Base-by-base conservation (phyloP, 2,797 vertebrate genomes). In the Acanthis flammea region DNA sequence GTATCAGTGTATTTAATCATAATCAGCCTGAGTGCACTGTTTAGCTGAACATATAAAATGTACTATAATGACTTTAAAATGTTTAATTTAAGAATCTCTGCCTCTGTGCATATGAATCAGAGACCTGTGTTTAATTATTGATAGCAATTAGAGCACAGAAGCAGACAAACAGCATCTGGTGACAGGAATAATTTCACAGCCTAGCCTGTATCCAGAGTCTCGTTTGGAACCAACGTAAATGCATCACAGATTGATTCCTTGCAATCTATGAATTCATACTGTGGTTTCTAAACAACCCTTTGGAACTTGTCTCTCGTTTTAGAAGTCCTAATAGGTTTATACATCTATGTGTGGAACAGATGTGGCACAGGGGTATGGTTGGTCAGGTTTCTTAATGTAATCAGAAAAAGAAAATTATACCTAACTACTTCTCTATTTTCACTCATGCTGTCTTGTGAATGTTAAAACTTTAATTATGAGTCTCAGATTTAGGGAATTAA, bases 111-210 rank as follows among this genome's bases (percentile, higher is more conserved):
- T 97, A 97, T 97, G 97, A 98, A 98, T 98, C 96, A 98, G 96
- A 97, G 95, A 95, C 96, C 97, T 96, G 75, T 96, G 95, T 97
- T 98, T 97, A 98, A 98, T 98, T 97, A 97, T 98, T 98, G 97
- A 98, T 97, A 96, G 95, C 95, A 97, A 97, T 98, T 98, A 98
- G 96, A 90, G 94, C 96, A 97, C 45, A 97, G 96, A 97, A 96
- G 95, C 97, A 98, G 97, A 97, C 95, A 98, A 97, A 98, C 97
- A 98, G 97, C 97, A 97, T 98, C 97, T 98, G 98, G 96, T 96
- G 96, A 94, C 94, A 95, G 95, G 95, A 97, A 94, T 92, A 63
- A 82, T 87, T 96, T 93, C 84, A 31, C 80, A 94, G 45, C 76
- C 72, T 70, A 76, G 55, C 30, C 72, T 13, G 7, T 75, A 86